Base-by-base conservation (phyloP, 2,888 invertebrate species). In the Meta bourneti region DNA sequence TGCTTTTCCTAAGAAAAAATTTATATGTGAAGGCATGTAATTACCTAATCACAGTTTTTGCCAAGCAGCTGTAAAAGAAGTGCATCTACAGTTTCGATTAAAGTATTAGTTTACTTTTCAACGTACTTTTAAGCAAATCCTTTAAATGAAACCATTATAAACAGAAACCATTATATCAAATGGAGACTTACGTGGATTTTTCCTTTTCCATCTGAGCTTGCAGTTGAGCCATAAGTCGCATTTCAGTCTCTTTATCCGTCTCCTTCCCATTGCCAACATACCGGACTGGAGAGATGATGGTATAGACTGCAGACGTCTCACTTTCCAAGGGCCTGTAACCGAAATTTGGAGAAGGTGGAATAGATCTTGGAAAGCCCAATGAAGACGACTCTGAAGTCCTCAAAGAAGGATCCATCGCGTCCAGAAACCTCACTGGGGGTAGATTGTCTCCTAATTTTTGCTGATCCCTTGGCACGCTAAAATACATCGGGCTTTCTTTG, bases 271-370 rank as follows among this genome's bases (percentile, higher is more conserved):
- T 81, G 6, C 70, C 87, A 0, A 83, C 70, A 51, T 91, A 91
- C 16, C 75, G 71, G 6, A 91, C 91, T 0, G 91, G 91, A 7
- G 91, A 87, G 9, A 92, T 92, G 71, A 92, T 92, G 20, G 92
- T 92, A 49, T 92, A 92, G 54, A 92, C 88, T 19, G 88, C 89
- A 11, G 92, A 92, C 0, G 89, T 89, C 79, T 92, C 92, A 54
- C 92, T 92, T 74, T 92, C 92, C 70, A 92, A 7, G 11, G 92
- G 89, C 19, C 92, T 69, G 75, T 92, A 92, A 7, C 92, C 92
- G 34, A 92, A 92, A 85, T 89, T 89, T 2, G 92, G 92, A 16
- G 92, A 92, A 0, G 91, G 91, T 20, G 92, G 92, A 11, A 83
- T 61, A n/a, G 90, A 90, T 9, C 90, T 51, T 0, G 90, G 90